phyloP scores from a whole-genome alignment of 2,113 vertebrate species.

The Cercopithecus mona region DNA sequence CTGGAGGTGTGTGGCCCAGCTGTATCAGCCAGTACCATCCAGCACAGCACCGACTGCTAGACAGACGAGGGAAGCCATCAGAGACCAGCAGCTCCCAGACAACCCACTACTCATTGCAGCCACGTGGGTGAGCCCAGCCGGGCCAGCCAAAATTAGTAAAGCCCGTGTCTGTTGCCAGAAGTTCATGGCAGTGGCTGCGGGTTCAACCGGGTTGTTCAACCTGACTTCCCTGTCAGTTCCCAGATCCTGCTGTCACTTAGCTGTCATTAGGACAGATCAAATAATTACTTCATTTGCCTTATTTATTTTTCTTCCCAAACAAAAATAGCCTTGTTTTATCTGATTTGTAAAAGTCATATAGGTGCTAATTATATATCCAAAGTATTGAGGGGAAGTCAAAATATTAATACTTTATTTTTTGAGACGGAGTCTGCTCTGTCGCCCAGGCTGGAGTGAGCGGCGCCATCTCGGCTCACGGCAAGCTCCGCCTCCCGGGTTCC shows the following conservation, averaged over 20 bases:
- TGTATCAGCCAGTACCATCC: background rate
- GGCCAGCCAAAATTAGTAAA: background rate
- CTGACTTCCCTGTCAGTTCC: conserved; percentile 19
- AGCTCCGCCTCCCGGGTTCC: no score
- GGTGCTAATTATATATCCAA: background rate
- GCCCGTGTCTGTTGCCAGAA: background rate
- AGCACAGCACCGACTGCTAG: no score
- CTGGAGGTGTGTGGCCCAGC: background rate
- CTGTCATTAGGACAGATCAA: conserved; percentile 14
- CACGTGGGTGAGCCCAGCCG: background rate
- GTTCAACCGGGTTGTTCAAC: background rate
- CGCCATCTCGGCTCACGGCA: rapidly evolving
- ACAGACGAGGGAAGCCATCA: background rate
- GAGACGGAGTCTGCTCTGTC: no score
- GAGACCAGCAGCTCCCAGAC: background rate
- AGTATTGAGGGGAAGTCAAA: background rate
- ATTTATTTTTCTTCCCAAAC: conserved; percentile 20
- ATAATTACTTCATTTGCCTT: conserved; percentile 52
- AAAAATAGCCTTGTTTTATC: background rate
- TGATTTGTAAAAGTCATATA: background rate
- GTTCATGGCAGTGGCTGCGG: background rate
- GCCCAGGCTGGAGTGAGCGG: no score
- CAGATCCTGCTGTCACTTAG: conserved; percentile 22
- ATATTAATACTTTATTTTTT: no score
- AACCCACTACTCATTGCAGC: background rate